Evolutionary conservation across 2,888 invertebrate genomes (phyloP), one percentile per base, ranked within the genome.

Genomic region (Allacma fusca): DNA sequence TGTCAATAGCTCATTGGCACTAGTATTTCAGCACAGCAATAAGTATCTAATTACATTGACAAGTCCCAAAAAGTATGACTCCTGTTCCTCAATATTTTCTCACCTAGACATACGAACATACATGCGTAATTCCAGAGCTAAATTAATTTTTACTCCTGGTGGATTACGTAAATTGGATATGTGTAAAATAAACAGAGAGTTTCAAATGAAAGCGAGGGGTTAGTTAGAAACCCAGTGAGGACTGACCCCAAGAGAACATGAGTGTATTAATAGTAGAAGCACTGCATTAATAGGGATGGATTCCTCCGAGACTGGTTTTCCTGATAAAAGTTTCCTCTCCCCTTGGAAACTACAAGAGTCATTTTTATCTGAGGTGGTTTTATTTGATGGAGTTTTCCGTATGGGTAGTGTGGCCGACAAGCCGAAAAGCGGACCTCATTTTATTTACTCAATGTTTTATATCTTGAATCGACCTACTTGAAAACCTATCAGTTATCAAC

Each of bases 271-370:
- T 43, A 21, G 40, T 16, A 16, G 40, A 16, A 67, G 75, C 44
- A 68, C 34, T 29, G 75, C 77, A 82, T 82, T 81, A 83, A 83
- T 83, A 81, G 83, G 81, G 78, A 80, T 76, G 80, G 75, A 79
- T 81, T 79, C 83, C 83, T 81, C 71, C 40, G 83, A 83, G 81
- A 81, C 80, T 79, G 74, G 75, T 79, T 72, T 79, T 64, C 59
- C 44, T 1, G 13, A 64, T 75, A 43, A 50, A 67, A 29, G 26
- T 40, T 68, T 68, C 44, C 59, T 50, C 73, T 62, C 59, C 19
- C 68, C n/a, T 21, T 62, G 19, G 9, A 34, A 21, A 28, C 12
- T 29, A 28, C 19, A 50, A 12, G 50, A 50, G 57, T 67, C 34
- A 9, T 62, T 23, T 28, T 72, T 13, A 1, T 26, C 21, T 21